Base-by-base conservation (phyloP, 92 coral and sea anemone genomes). In the Epizoanthus ramosus region DNA sequence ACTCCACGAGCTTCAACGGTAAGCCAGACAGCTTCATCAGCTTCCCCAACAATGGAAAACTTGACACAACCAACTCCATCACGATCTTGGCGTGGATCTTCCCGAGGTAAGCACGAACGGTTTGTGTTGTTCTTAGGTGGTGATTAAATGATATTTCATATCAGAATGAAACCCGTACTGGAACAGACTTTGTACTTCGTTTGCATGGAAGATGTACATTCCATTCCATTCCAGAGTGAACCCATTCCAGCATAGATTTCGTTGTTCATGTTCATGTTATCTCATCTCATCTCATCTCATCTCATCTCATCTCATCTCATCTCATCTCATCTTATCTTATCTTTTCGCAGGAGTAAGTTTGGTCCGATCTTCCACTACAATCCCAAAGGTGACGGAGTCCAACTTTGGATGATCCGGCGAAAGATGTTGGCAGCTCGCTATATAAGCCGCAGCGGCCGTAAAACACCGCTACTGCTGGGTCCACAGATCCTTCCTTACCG, bases 361-460 rank as follows among this genome's bases (percentile, higher is more conserved):
- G 97, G 97, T 25, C 97, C 97, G 6, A 91, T 93, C 37, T 92
- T 87, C 63, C 92, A 93, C 73, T 93, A 88, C 88, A 92, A 91
- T 54, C 97, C 94, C 37, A 93, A 86, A 39, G 94, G 92, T 6
- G 87, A 91, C 87, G 94, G 91, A 5, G 91, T 93, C 7, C 94
- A 93, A 45, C 92, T 88, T 67, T 93, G 92, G 94, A 83, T 88
- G 37, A 90, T 77, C 21, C 87, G 85, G n/a, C 88, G 80, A 45
- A 83, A 73, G 45, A 88, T 83, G 60, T 45, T 93, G 50, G 83
- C 89, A 65, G 92, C 88, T 0, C 89, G 94, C 69, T 93, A 85
- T 73, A 71, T 86, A 9, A 87, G 87, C 31, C 90, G 97, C 43
- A 39, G 86, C 52, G 93, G 97, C 10, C 93, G 93, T 25, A 86